Conservation (phyloP, 2,888 invertebrate genomes). For the Cataglyphis altisquamis region DNA sequence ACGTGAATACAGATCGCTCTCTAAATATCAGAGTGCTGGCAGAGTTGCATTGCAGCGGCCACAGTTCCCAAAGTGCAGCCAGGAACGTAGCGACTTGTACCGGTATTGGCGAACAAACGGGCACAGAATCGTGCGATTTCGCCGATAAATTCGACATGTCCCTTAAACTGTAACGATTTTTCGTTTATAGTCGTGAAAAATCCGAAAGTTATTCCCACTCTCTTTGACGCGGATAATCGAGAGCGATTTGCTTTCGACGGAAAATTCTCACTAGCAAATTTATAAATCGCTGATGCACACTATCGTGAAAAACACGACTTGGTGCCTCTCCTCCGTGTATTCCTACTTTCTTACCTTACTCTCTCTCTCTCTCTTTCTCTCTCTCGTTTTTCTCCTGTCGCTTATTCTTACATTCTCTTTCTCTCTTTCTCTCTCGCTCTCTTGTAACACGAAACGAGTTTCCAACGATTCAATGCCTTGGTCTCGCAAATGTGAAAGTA, state of each 20-base stretch:
- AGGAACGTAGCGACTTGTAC: conserved; percentile 42
- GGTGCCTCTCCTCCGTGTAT: not conserved
- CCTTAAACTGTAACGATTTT: not conserved
- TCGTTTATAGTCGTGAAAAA: not conserved
- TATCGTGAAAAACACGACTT: conserved; percentile 59
- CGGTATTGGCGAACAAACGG: not conserved
- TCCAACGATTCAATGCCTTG: conserved; percentile 75
- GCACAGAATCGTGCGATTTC: conserved; percentile 4
- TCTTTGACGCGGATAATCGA: conserved; percentile 22
- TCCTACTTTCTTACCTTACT: conserved; percentile 17
- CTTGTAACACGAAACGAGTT: conserved; percentile 71
- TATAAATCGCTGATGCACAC: conserved; percentile 22
- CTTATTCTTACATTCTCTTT: conserved; percentile 7
- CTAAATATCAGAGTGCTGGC: conserved; percentile 69
- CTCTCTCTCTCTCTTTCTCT: conserved; percentile 17
- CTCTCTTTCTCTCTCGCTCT: conserved; percentile 50
- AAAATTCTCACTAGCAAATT: conserved; percentile 50
- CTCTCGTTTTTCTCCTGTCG: conserved; percentile 6
- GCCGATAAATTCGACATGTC: not conserved
- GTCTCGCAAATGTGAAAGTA: conserved; percentile 77
- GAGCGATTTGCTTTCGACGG: not conserved
- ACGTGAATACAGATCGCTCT: conserved; percentile 70
- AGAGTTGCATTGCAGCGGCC: conserved; percentile 45
- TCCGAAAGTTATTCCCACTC: not conserved
- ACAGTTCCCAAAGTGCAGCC: conserved; percentile 52